These are phyloP conservation scores for Zenarchopterus dispar DNA, from an alignment of 2,797 vertebrate genomes.

Conservation along the genomic window DNA sequence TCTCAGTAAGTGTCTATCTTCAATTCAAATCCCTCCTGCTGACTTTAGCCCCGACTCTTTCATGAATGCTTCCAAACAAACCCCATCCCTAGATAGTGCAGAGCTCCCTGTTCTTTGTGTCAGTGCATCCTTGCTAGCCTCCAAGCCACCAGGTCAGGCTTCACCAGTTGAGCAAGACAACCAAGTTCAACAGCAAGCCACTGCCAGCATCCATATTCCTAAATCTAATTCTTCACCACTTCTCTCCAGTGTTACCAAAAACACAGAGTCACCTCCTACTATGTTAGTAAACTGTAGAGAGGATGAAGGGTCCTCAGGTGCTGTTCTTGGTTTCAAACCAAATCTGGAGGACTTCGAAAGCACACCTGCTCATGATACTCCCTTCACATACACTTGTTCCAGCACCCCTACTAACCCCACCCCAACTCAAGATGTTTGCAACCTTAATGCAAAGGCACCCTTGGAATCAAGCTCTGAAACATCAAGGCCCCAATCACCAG, in stretches of 20 bases:
- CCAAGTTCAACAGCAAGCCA: conserved; percentile 41
- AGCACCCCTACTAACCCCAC: conserved; percentile 46
- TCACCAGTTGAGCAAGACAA: conserved; percentile 43
- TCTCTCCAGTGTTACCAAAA: conserved; percentile 59
- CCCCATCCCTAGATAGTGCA: conserved; percentile 55
- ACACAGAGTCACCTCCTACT: conserved; percentile 36
- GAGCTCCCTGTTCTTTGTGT: conserved; percentile 73
- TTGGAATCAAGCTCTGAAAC: conserved; percentile 49
- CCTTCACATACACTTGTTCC: conserved; percentile 49
- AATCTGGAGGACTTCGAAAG: conserved; percentile 69
- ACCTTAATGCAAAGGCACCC: conserved; percentile 31
- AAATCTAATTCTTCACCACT: conserved; percentile 49
- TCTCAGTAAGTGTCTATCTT: conserved; percentile 66
- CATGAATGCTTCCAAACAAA: conserved; percentile 67
- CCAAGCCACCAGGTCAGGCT: conserved; percentile 41
- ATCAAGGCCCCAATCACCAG: conserved; percentile 54
- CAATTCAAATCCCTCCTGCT: conserved; percentile 74
- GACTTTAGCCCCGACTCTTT: conserved; percentile 81
- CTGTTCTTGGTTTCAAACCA: conserved; percentile 59
- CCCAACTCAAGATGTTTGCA: conserved; percentile 52
- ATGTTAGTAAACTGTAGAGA: conserved; percentile 50
- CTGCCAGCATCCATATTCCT: conserved; percentile 22
- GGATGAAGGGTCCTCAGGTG: conserved; percentile 56
- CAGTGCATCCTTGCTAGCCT: conserved; percentile 53
- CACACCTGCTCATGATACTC: conserved; percentile 48